Evolutionary conservation across 2,888 invertebrate species (phyloP).

Genomic region (Dynastes hyllus): DNA sequence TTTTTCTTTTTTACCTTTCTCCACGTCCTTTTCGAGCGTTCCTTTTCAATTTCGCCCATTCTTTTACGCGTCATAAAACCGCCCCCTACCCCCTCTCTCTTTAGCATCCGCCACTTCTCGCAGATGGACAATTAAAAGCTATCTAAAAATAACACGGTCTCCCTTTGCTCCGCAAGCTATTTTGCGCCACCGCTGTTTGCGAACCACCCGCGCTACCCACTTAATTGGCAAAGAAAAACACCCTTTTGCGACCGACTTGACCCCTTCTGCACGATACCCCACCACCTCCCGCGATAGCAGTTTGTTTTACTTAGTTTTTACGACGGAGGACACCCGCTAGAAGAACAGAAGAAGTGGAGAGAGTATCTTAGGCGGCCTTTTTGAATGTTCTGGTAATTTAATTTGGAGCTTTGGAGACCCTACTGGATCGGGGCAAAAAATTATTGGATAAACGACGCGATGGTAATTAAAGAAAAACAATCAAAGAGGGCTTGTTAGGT

Average conservation of each 20-base stretch:
- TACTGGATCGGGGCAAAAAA: constrained; percentile 1
- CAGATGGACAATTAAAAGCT: constrained; percentile 20
- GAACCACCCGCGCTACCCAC: constrained; percentile 1
- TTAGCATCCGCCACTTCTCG: neutral
- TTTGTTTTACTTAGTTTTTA: no score
- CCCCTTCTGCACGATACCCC: neutral
- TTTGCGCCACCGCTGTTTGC: no score
- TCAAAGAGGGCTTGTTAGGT: constrained; percentile 15
- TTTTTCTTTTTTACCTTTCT: no score
- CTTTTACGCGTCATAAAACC: neutral
- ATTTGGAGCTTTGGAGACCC: neutral
- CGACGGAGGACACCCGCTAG: neutral
- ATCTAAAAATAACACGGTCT: constrained; percentile 16
- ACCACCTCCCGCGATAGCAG: no score
- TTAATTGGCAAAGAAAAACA: constrained; percentile 27
- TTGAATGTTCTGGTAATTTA: constrained; percentile 17
- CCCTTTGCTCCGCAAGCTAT: no score
- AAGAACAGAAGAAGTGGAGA: neutral
- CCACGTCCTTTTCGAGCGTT: neutral
- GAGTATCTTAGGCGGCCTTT: constrained; percentile 5
- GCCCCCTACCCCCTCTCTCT: neutral
- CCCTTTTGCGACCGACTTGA: constrained; percentile 2
- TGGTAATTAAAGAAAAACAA: constrained; percentile 20
- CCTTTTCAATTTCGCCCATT: neutral
- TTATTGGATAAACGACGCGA: constrained; percentile 12